Conservation (phyloP, 2,888 invertebrate species). For the Conistra vaccinii region DNA sequence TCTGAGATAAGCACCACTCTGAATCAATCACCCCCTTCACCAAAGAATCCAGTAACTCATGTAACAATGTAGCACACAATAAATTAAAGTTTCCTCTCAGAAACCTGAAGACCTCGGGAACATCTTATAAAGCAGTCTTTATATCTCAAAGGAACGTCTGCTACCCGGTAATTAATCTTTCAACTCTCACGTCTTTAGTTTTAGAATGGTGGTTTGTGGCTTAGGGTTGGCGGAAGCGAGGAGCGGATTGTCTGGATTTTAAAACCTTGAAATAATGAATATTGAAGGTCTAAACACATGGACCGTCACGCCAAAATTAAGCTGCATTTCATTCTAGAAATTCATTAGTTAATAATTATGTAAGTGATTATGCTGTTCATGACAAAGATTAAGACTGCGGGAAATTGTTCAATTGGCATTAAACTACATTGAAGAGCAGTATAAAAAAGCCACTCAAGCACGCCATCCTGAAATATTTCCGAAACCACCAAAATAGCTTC, state of each 20-base stretch:
- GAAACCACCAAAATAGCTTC: too few relatives aligned
- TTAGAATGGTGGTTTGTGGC: conserved; percentile 19
- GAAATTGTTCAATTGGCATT: background rate
- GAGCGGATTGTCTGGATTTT: background rate
- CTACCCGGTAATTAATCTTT: conserved; percentile 73
- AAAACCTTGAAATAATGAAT: too few relatives aligned
- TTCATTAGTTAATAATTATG: background rate
- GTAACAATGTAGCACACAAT: conserved; percentile 46
- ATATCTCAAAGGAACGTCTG: conserved; percentile 69
- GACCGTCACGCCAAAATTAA: background rate
- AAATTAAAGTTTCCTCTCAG: conserved; percentile 48
- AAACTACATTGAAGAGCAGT: too few relatives aligned
- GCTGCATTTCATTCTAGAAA: background rate
- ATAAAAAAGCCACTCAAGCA: too few relatives aligned
- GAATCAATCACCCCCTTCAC: background rate
- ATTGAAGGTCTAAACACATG: background rate
- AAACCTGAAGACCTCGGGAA: conserved; percentile 56
- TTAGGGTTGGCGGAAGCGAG: conserved; percentile 14
- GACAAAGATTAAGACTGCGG: background rate
- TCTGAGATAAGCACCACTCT: background rate
- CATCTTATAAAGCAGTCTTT: conserved; percentile 65
- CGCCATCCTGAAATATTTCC: too few relatives aligned
- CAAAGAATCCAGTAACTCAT: background rate
- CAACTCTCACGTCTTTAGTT: conserved; percentile 67
- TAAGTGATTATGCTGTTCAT: background rate